Conservation (phyloP, 2,797 vertebrate species). For the Hyperoplus immaculatus region DNA sequence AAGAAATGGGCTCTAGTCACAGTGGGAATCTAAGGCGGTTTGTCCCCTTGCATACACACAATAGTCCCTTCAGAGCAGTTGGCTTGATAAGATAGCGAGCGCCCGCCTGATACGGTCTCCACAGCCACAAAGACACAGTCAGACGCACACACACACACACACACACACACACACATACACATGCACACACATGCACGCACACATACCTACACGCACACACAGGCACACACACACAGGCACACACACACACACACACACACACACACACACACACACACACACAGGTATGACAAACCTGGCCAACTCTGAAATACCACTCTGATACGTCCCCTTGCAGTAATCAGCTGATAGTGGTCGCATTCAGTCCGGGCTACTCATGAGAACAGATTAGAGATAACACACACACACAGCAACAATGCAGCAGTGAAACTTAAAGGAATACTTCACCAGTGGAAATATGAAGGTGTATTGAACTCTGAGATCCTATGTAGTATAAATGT, state of each 20-base stretch:
- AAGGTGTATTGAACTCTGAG: too few species aligned
- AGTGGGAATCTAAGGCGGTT: constrained; percentile 60
- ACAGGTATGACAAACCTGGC: constrained; percentile 69
- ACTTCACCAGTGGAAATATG: too few species aligned
- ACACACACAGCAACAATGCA: constrained; percentile 25
- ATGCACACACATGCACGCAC: constrained; percentile 21
- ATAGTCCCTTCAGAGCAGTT: constrained; percentile 74
- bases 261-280: constrained; percentile 32
- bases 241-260: constrained; percentile 29
- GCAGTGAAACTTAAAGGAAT: not conserved
- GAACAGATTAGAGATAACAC: constrained; percentile 57
- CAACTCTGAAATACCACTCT: constrained; percentile 60
- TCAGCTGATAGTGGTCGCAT: constrained; percentile 65
- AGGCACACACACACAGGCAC: constrained; percentile 50
- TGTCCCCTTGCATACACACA: constrained; percentile 75
- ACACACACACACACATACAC: not conserved
- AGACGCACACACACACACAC: constrained; percentile 26
- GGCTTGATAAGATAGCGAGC: constrained; percentile 81
- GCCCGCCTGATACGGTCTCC: constrained; percentile 76
- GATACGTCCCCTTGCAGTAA: constrained; percentile 48
- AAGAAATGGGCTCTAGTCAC: constrained; percentile 32
- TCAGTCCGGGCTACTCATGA: constrained; percentile 44
- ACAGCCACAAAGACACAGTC: constrained; percentile 50
- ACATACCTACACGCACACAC: constrained; percentile 26
- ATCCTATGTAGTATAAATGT: too few species aligned